These are phyloP conservation scores for Archips xylosteana DNA, from an alignment of 2,888 invertebrate species.

Conservation along the genomic window DNA sequence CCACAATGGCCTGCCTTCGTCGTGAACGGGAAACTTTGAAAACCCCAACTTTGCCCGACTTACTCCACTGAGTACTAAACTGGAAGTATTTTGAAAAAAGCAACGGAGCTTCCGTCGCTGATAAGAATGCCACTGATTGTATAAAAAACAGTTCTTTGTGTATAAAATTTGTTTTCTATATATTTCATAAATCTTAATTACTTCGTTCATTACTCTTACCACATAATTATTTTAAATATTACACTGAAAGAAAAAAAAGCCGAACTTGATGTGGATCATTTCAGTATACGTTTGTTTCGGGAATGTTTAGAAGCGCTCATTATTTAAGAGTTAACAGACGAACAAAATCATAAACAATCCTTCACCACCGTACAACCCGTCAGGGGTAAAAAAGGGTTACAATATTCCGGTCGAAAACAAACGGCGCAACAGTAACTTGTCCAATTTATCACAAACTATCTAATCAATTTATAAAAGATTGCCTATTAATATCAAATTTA, in stretches of 20 bases:
- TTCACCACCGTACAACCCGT: slow-evolving; percentile 21
- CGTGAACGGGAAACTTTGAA: slow-evolving; percentile 74
- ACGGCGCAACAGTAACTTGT: slow-evolving; percentile 59
- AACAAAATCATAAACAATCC: slow-evolving; percentile 30
- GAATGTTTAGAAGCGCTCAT: slow-evolving; percentile 9
- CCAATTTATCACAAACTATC: slow-evolving; percentile 79
- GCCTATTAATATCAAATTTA: slow-evolving; percentile 79
- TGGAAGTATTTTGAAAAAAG: slow-evolving; percentile 68
- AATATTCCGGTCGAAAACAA: slow-evolving; percentile 52
- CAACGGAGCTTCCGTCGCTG: slow-evolving; percentile 57
- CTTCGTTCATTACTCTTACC: not conserved
- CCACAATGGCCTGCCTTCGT: slow-evolving; percentile 75
- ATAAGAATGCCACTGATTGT: slow-evolving; percentile 48
- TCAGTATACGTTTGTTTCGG: not conserved
- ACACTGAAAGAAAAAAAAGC: no score
- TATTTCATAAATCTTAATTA: not conserved
- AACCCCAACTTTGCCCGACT: slow-evolving; percentile 74
- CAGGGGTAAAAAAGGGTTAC: slow-evolving; percentile 43
- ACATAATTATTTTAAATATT: no score
- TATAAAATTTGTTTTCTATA: not conserved
- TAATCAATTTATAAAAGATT: slow-evolving; percentile 80
- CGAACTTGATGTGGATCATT: not conserved
- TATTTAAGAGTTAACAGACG: slow-evolving; percentile 36
- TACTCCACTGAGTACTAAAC: slow-evolving; percentile 62
- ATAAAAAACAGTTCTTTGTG: slow-evolving; percentile 27